Percentiles rank a stretch among this genome's conserved stretches.
phyloP scores from a whole-genome alignment of 2,888 invertebrate genomes.

The Agonopterix heracliana region DNA sequence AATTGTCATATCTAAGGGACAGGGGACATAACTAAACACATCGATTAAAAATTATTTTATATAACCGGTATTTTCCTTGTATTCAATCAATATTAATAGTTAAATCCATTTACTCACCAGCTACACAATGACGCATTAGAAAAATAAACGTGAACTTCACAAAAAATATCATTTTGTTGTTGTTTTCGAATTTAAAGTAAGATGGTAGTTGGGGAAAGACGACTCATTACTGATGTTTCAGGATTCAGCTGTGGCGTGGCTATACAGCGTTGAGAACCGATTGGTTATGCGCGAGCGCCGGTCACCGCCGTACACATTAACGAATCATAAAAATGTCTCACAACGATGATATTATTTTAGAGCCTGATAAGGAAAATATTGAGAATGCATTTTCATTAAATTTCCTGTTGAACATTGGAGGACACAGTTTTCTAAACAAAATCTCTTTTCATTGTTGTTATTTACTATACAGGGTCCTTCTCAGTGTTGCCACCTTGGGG shows the following conservation, averaged over 20 bases:
- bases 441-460: no score
- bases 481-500: no score
- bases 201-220: no score
- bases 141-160: not conserved
- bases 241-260: not conserved
- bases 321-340: slow-evolving; percentile 6
- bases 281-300: slow-evolving; percentile 3
- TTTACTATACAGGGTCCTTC: no score
- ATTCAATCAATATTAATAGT: not conserved
- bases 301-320: slow-evolving; percentile 2
- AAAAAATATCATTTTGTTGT: no score
- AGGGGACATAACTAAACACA: no score
- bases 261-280: slow-evolving; percentile 7
- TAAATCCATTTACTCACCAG: not conserved
- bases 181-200: no score
- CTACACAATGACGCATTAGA: not conserved
- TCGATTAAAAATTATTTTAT: no score
- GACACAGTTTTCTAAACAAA: no score
- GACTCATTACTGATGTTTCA: no score
- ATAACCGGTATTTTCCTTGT: no score
- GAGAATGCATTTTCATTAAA: not conserved
- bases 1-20: no score
- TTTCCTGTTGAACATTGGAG: not conserved
- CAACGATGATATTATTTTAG: slow-evolving; percentile 1
- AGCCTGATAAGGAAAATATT: slow-evolving; percentile 3